Conservation (phyloP, 2,888 invertebrate genomes). For the Caenorhabditis sinica region DNA sequence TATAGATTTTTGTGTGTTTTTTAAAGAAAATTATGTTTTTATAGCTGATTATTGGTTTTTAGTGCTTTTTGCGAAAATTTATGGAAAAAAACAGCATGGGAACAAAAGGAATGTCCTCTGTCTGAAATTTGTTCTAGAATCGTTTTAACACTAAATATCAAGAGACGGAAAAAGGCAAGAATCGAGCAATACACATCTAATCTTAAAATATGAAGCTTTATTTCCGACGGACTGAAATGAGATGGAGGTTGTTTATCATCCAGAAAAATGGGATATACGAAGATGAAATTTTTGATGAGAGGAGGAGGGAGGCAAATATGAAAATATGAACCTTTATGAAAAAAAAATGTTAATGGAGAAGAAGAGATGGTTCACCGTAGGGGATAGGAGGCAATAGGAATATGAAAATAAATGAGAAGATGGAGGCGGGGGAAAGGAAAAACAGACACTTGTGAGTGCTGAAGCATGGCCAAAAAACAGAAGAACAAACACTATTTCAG, state of each 20-base stretch:
- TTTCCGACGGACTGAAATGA: constrained; percentile 12
- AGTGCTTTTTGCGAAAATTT: too few species aligned
- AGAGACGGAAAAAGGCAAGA: neutral
- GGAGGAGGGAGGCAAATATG: neutral
- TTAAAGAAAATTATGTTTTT: neutral
- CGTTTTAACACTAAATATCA: neutral
- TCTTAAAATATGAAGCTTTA: constrained; percentile 16
- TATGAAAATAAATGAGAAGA: constrained; percentile 13
- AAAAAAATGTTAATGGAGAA: constrained; percentile 36
- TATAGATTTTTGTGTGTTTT: neutral
- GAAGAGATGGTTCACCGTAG: neutral
- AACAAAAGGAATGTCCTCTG: neutral
- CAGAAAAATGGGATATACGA: neutral
- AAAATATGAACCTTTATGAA: constrained; percentile 1
- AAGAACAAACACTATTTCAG: constrained; percentile 50
- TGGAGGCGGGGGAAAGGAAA: neutral
- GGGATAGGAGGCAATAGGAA: neutral
- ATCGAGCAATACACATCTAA: neutral
- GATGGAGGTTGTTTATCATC: constrained; percentile 14
- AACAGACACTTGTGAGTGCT: constrained; percentile 24
- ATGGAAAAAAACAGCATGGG: too few species aligned
- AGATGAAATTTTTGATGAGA: constrained; percentile 10
- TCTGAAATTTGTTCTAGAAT: neutral
- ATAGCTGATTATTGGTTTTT: too few species aligned
- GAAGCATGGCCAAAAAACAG: constrained; percentile 19